Evolutionary conservation across 1,140 invertebrate species (phyloP).

Genomic region (Ceratoteleas bidentatus): DNA sequence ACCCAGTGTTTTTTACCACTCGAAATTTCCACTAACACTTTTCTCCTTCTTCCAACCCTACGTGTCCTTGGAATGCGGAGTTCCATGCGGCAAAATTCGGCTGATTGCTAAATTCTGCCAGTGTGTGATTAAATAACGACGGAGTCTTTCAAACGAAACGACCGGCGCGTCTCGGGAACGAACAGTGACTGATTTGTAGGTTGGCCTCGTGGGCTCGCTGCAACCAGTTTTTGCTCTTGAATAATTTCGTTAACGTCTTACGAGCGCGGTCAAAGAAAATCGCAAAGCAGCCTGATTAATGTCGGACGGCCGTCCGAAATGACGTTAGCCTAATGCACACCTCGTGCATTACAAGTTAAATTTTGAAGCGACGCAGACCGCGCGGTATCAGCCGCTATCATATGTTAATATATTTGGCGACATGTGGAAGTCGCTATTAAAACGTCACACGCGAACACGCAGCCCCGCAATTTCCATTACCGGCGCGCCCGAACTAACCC

Average conservation of each 20-base stretch:
- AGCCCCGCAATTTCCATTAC: slow-evolving; percentile 45
- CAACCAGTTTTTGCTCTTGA: slow-evolving; percentile 3
- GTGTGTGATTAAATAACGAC: neutral
- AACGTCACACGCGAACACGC: slow-evolving; percentile 45
- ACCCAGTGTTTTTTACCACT: too few relatives aligned
- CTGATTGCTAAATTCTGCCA: too few relatives aligned
- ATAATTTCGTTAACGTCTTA: slow-evolving; percentile 25
- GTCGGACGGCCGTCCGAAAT: slow-evolving; percentile 4
- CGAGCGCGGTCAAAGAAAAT: slow-evolving; percentile 20
- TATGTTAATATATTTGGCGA: slow-evolving; percentile 52
- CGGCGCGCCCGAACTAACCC: slow-evolving; percentile 40
- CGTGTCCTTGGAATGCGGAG: too few relatives aligned
- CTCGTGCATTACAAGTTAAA: slow-evolving; percentile 47
- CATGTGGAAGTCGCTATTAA: slow-evolving; percentile 55
- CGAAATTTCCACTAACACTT: too few relatives aligned
- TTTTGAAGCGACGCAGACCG: slow-evolving; percentile 20
- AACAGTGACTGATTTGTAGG: slow-evolving; percentile 4
- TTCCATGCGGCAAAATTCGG: too few relatives aligned
- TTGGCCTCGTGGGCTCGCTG: neutral
- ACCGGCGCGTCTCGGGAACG: neutral
- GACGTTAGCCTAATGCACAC: slow-evolving; percentile 31
- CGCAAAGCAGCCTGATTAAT: slow-evolving; percentile 4
- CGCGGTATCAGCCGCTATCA: slow-evolving; percentile 39
- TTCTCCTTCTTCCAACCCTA: too few relatives aligned
- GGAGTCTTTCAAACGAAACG: neutral